Conservation (phyloP, 2,888 invertebrate species). For the Cantharis lateralis region DNA sequence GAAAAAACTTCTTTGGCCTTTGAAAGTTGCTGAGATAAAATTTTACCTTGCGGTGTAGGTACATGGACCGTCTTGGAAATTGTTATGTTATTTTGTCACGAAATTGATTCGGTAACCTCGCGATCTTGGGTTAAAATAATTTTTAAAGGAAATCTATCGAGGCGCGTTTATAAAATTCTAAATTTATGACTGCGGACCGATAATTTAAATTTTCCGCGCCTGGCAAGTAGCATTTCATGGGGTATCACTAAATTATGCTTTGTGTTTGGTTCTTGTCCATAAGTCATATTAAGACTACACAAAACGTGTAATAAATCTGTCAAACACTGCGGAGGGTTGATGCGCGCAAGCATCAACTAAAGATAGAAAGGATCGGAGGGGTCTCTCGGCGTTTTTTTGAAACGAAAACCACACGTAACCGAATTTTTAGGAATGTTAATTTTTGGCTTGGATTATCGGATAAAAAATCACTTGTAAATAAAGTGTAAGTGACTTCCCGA, state of each 20-base stretch:
- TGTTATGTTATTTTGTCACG: slow-evolving; percentile 31
- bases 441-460: neutral
- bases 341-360: slow-evolving; percentile 31
- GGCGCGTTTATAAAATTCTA: slow-evolving; percentile 33
- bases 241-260: slow-evolving; percentile 35
- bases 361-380: slow-evolving; percentile 14
- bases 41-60: neutral
- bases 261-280: slow-evolving; percentile 55
- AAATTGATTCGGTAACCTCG: slow-evolving; percentile 39
- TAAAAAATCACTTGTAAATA: neutral
- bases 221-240: slow-evolving; percentile 28
- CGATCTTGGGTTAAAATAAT: slow-evolving; percentile 28
- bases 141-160: slow-evolving; percentile 35
- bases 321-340: slow-evolving; percentile 53
- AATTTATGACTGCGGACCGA: slow-evolving; percentile 28
- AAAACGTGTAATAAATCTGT: slow-evolving; percentile 59
- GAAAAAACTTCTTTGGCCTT: slow-evolving; percentile 21
- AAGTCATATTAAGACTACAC: slow-evolving; percentile 60
- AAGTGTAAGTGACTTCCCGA: neutral
- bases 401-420: neutral
- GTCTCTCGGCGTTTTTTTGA: slow-evolving; percentile 1
- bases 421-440: neutral
- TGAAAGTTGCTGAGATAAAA: slow-evolving; percentile 5
- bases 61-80: slow-evolving; percentile 20
- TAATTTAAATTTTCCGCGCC: slow-evolving; percentile 32